phyloP scores from a whole-genome alignment of 1,140 invertebrate genomes.

The Phymastichus coffea region DNA sequence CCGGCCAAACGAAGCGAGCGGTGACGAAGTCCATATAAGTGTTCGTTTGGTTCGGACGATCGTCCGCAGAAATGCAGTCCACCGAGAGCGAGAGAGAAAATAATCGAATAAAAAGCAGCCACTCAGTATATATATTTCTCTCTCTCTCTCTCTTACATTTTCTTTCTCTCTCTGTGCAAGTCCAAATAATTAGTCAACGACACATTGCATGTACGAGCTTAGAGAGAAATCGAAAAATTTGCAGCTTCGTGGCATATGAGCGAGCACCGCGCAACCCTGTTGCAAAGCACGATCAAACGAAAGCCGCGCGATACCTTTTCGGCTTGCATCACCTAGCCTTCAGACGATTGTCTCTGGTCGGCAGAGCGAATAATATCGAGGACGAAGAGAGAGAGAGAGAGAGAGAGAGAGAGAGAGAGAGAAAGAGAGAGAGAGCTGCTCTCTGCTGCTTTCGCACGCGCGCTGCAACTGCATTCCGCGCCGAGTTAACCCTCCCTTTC shows the following conservation, averaged over 20 bases:
- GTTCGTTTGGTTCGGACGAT: conserved; percentile 50
- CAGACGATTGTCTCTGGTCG: conserved; percentile 55
- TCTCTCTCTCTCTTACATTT: no score
- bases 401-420: conserved; percentile 26
- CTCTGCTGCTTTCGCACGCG: conserved; percentile 16
- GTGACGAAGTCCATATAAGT: conserved; percentile 57
- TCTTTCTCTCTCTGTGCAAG: background rate
- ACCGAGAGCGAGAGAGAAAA: conserved; percentile 49
- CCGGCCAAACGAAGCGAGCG: conserved; percentile 43
- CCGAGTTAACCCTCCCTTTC: background rate
- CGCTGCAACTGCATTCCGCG: conserved; percentile 11
- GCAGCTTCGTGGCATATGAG: background rate
- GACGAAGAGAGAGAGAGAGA: conserved; percentile 33
- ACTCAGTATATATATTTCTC: no score
- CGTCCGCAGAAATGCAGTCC: conserved; percentile 51
- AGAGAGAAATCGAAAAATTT: conserved; percentile 25
- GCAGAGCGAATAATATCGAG: no score
- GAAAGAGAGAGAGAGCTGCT: conserved; percentile 13
- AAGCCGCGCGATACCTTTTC: conserved; percentile 32
- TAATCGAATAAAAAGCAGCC: conserved; percentile 43
- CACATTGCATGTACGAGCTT: conserved; percentile 34
- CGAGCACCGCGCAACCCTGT: background rate
- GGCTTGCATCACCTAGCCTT: conserved; percentile 49
- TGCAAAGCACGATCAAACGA: conserved; percentile 4
- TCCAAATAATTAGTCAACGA: conserved; percentile 56